Percentiles rank a stretch among this genome's conserved stretches.
These are phyloP conservation scores for Centropus bengalensis DNA, from an alignment of 2,113 vertebrate genomes.

Conservation along the genomic window DNA sequence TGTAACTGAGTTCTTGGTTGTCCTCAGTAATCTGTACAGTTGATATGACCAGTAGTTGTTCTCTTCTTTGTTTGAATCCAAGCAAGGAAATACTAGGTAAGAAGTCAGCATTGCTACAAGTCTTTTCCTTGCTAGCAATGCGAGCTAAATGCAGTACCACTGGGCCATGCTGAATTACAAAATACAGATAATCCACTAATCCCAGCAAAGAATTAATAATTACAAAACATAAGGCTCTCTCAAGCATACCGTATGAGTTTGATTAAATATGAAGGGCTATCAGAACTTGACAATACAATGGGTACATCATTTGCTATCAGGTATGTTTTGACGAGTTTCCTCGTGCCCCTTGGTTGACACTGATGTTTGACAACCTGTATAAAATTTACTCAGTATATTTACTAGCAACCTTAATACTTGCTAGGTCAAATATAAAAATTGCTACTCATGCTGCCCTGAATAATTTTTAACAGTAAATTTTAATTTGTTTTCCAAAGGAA, in stretches of 20 bases:
- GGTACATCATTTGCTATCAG: conserved; percentile 42
- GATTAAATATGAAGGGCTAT: conserved; percentile 7
- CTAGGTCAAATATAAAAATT: conserved; percentile 22
- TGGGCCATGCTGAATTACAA: conserved; percentile 10
- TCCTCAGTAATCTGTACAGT: background rate
- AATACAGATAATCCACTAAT: conserved; percentile 53
- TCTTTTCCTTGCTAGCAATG: background rate
- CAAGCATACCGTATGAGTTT: background rate
- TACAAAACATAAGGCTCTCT: conserved; percentile 25
- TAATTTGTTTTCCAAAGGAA: conserved; percentile 41
- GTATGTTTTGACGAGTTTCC: conserved; percentile 41
- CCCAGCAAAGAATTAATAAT: conserved; percentile 33
- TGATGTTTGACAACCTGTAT: background rate
- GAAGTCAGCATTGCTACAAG: background rate
- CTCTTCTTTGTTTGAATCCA: background rate
- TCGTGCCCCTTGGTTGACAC: background rate
- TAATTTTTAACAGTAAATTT: conserved; percentile 17
- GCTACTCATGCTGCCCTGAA: background rate
- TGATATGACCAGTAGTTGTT: background rate
- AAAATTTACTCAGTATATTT: conserved; percentile 33
- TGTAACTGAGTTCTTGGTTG: background rate
- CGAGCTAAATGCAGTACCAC: background rate
- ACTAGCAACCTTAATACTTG: conserved; percentile 10
- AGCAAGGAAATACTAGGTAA: background rate
- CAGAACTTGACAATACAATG: conserved; percentile 32